Conservation (phyloP, 2,797 vertebrate genomes). For the Somateria mollissima region DNA sequence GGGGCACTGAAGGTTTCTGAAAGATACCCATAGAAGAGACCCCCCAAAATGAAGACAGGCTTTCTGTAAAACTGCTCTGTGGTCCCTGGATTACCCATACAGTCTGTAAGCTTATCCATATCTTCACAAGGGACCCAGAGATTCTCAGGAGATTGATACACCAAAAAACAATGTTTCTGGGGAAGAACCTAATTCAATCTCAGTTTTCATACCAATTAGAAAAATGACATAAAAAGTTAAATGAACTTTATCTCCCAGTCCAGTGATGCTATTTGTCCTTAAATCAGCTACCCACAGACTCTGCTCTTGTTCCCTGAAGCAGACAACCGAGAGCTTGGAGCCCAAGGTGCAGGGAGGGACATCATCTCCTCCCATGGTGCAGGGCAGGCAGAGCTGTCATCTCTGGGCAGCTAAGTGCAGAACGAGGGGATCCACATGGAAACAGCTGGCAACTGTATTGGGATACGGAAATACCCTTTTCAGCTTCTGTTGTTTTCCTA, state of each 20-base stretch:
- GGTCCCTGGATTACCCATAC: not conserved
- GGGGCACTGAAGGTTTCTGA: not conserved
- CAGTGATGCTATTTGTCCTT: not conserved
- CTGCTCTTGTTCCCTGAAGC: not conserved
- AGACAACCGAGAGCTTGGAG: not conserved
- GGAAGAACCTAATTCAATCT: not conserved
- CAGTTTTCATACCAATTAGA: not conserved
- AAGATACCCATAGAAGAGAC: not conserved
- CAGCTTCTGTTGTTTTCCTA: not conserved
- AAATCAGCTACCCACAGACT: not conserved
- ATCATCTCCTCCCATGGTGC: not conserved
- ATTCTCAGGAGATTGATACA: not conserved
- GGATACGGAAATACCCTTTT: not conserved
- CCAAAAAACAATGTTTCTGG: not conserved
- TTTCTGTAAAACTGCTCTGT: not conserved
- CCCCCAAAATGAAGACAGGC: not conserved
- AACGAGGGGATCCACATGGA: not conserved
- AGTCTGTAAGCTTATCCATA: not conserved
- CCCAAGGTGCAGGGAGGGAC: not conserved
- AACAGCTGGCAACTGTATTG: not conserved
- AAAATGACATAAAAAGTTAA: not conserved
- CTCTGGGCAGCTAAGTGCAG: not conserved
- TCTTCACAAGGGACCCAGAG: not conserved
- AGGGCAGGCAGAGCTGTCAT: not conserved
- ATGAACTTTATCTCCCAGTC: not conserved